Conservation (phyloP, 1,140 invertebrate species). For the Notospermus geniculatus region DNA sequence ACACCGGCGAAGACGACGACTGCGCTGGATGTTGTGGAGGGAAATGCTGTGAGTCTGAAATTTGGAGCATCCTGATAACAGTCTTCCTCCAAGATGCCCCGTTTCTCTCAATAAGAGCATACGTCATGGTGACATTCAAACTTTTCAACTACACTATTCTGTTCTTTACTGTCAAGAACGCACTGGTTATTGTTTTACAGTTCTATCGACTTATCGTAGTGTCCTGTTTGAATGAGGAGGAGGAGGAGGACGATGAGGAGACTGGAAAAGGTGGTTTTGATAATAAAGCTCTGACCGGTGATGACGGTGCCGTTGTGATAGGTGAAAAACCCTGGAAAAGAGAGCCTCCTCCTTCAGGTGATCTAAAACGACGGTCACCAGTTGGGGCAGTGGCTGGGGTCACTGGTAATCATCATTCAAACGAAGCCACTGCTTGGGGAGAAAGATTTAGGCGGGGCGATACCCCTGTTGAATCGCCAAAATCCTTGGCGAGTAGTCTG, state of each 20-base stretch:
- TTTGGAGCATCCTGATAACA: slow-evolving; percentile 67
- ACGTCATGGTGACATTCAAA: slow-evolving; percentile 78
- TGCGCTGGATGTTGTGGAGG: neutral
- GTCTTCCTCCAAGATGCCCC: slow-evolving; percentile 70
- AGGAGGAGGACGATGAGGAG: neutral
- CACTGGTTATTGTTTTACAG: slow-evolving; percentile 72
- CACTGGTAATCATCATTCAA: no score
- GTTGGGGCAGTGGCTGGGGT: no score
- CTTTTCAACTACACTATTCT: slow-evolving; percentile 86
- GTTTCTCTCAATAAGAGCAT: slow-evolving; percentile 75
- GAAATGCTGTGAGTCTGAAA: slow-evolving; percentile 61
- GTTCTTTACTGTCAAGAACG: slow-evolving; percentile 88
- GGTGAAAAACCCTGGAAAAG: no score
- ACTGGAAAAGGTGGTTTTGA: neutral
- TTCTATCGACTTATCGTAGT: slow-evolving; percentile 33
- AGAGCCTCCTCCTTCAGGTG: no score
- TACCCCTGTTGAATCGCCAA: no score
- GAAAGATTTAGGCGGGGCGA: no score
- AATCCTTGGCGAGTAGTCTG: no score
- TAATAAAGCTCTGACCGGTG: no score
- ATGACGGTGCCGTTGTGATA: no score
- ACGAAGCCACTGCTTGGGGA: no score
- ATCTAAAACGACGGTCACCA: no score
- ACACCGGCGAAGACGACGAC: no score
- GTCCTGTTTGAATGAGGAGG: neutral